phyloP scores from a whole-genome alignment of 1,140 invertebrate species.

The Caenorhabditis latens region DNA sequence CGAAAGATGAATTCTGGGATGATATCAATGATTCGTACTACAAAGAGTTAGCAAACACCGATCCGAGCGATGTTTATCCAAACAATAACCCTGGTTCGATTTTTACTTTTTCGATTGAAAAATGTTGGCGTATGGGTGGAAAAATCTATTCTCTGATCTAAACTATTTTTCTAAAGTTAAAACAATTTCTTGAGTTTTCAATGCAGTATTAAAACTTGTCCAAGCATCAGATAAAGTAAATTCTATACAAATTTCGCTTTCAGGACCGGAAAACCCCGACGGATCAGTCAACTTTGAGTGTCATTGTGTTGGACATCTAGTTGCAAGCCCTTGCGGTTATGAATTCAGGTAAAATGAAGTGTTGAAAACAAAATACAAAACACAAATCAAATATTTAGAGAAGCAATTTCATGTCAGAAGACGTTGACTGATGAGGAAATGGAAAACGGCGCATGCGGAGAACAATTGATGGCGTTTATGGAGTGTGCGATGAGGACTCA shows the following conservation, averaged over 20 bases:
- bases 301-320: constrained; percentile 75
- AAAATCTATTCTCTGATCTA: too few relatives aligned
- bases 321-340: constrained; percentile 74
- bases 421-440: constrained; percentile 69
- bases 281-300: constrained; percentile 76
- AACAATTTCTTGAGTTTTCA: too few relatives aligned
- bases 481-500: constrained; percentile 72
- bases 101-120: background rate
- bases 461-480: constrained; percentile 75
- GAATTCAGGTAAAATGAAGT: constrained; percentile 63
- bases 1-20: constrained; percentile 69
- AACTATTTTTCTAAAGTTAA: too few relatives aligned
- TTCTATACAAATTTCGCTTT: background rate
- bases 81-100: constrained; percentile 70
- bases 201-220: too few relatives aligned
- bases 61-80: constrained; percentile 69
- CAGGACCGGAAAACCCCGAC: constrained; percentile 72
- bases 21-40: constrained; percentile 70
- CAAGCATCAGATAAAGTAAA: background rate
- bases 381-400: constrained; percentile 10
- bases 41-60: constrained; percentile 63
- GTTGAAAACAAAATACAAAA: background rate
- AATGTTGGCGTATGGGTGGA: too few relatives aligned
- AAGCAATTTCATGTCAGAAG: constrained; percentile 76
- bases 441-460: constrained; percentile 74